Evolutionary conservation across 2,888 invertebrate genomes (phyloP).

Genomic region (Serripes groenlandicus): DNA sequence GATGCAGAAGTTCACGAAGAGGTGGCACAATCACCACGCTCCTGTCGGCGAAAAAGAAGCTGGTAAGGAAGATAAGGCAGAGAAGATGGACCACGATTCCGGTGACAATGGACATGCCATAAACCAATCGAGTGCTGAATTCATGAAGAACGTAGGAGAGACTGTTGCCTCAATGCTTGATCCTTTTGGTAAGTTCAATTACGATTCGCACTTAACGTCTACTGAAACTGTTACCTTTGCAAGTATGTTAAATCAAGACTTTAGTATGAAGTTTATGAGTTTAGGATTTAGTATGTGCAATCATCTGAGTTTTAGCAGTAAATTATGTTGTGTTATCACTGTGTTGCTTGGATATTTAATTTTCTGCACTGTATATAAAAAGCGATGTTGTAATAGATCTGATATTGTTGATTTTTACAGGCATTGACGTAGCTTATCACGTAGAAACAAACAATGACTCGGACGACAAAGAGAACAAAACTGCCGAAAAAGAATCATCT

Average conservation of each 20-base stretch:
- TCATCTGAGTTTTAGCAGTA: no score
- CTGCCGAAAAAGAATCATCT: slow-evolving; percentile 31
- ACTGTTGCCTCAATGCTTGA: slow-evolving; percentile 88
- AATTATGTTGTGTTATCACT: no score
- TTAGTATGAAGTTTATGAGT: no score
- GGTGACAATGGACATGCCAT: slow-evolving; percentile 55
- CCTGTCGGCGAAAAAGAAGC: slow-evolving; percentile 46
- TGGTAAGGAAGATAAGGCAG: slow-evolving; percentile 47
- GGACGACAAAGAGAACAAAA: slow-evolving; percentile 18
- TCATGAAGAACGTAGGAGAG: slow-evolving; percentile 87
- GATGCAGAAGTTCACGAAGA: slow-evolving; percentile 80
- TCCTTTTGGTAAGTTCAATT: slow-evolving; percentile 87
- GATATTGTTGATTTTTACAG: no score
- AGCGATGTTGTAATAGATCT: no score
- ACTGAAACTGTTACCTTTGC: no score
- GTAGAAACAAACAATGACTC: slow-evolving; percentile 72
- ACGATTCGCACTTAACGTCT: no score
- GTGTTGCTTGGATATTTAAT: no score
- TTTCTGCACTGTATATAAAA: no score
- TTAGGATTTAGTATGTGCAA: no score
- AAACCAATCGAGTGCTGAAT: slow-evolving; percentile 73
- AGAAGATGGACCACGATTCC: slow-evolving; percentile 49
- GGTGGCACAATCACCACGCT: slow-evolving; percentile 72
- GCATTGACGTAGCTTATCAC: slow-evolving; percentile 87
- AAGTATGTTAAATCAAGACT: no score